Percentiles rank a stretch among this genome's conserved stretches.
phyloP scores from a whole-genome alignment of 1,140 invertebrate species.

The Cotesia typhae region DNA sequence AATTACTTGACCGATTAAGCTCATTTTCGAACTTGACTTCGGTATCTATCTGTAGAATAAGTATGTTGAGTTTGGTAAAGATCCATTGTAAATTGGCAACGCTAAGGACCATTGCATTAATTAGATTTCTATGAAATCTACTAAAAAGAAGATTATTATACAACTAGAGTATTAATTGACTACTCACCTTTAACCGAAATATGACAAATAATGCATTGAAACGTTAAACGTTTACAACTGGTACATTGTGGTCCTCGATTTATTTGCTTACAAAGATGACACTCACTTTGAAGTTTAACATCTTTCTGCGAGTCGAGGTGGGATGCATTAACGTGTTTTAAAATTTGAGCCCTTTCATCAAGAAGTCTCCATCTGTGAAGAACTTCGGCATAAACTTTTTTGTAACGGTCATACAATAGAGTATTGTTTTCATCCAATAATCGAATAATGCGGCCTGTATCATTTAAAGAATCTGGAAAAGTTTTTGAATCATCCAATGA shows the following conservation, averaged over 20 bases:
- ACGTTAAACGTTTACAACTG: constrained; percentile 75
- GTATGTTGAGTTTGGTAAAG: too few species aligned
- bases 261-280: constrained; percentile 73
- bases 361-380: constrained; percentile 85
- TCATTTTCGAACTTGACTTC: too few species aligned
- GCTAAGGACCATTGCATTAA: too few species aligned
- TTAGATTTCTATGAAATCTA: not conserved
- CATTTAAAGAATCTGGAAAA: constrained; percentile 53
- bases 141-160: too few species aligned
- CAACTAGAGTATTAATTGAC: not conserved
- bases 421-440: constrained; percentile 67
- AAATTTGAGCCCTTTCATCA: constrained; percentile 81
- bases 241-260: constrained; percentile 70
- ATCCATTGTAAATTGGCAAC: too few species aligned
- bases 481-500: constrained; percentile 77
- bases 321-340: constrained; percentile 77
- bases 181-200: constrained; percentile 80
- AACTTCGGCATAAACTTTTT: constrained; percentile 88
- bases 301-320: constrained; percentile 71
- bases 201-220: constrained; percentile 86
- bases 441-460: constrained; percentile 53
- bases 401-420: constrained; percentile 84
- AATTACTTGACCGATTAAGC: too few species aligned
- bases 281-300: constrained; percentile 81
- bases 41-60: too few species aligned